Evolutionary conservation across 2,797 vertebrate species (phyloP).

Genomic region (Liasis olivaceus): DNA sequence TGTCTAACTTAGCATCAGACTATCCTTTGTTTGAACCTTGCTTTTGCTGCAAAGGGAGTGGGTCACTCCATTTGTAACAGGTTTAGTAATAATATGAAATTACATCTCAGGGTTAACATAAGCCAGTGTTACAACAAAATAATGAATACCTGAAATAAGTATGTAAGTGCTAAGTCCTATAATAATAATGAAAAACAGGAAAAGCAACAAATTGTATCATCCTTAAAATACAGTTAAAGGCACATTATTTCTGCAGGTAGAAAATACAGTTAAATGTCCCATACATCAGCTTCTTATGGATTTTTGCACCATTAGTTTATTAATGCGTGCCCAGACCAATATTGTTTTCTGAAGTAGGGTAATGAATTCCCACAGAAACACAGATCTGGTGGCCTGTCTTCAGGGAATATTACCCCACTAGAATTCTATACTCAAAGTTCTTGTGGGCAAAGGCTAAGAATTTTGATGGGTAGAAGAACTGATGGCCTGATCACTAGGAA

Average conservation of each 20-base stretch:
- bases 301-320: not conserved
- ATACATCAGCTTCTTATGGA: not conserved
- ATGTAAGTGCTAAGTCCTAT: not conserved
- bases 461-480: not conserved
- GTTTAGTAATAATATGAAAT: not conserved
- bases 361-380: not conserved
- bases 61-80: not conserved
- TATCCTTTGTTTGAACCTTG: not conserved
- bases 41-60: not conserved
- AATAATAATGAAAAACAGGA: not conserved
- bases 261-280: not conserved
- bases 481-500: not conserved
- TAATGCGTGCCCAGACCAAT: not conserved
- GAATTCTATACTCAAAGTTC: not conserved
- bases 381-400: not conserved
- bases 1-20: not conserved
- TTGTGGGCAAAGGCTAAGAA: not conserved
- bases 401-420: not conserved
- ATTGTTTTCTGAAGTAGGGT: not conserved
- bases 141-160: not conserved
- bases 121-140: not conserved
- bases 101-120: not conserved
- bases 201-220: not conserved
- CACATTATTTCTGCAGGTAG: not conserved
- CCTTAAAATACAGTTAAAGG: not conserved